Conservation (phyloP, 1,140 invertebrate species). For the Drosophila melanogaster region DNA sequence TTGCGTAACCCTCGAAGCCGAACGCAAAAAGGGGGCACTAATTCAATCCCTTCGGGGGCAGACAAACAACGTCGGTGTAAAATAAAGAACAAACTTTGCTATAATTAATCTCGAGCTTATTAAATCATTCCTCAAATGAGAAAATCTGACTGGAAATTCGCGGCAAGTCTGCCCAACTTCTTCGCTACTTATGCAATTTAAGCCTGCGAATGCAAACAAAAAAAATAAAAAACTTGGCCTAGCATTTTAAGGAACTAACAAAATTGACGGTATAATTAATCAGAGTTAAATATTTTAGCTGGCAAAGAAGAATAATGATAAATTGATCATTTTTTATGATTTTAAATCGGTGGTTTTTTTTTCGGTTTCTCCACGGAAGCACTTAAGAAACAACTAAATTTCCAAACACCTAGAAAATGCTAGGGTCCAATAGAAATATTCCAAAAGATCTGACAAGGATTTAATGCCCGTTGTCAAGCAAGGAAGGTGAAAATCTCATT, state of each 20-base stretch:
- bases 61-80: conserved; percentile 19
- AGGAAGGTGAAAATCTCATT: conserved; percentile 29
- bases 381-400: background rate
- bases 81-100: conserved; percentile 32
- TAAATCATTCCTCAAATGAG: conserved; percentile 29
- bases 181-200: conserved; percentile 1
- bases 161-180: conserved; percentile 11
- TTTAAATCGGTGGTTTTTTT: too few relatives aligned
- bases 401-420: background rate
- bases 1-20: background rate
- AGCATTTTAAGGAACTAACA: background rate
- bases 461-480: conserved; percentile 16
- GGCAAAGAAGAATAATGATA: too few relatives aligned
- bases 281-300: background rate
- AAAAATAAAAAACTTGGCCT: background rate
- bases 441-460: conserved; percentile 6
- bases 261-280: background rate
- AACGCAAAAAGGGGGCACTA: conserved; percentile 15
- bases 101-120: conserved; percentile 40
- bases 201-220: background rate
- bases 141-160: conserved; percentile 1
- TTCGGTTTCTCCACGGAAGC: background rate
- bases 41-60: conserved; percentile 23
- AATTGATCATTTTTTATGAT: too few relatives aligned
- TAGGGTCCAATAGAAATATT: background rate